These are phyloP conservation scores for Sphinx pinastri DNA, from an alignment of 2,888 invertebrate genomes.

Conservation along the genomic window DNA sequence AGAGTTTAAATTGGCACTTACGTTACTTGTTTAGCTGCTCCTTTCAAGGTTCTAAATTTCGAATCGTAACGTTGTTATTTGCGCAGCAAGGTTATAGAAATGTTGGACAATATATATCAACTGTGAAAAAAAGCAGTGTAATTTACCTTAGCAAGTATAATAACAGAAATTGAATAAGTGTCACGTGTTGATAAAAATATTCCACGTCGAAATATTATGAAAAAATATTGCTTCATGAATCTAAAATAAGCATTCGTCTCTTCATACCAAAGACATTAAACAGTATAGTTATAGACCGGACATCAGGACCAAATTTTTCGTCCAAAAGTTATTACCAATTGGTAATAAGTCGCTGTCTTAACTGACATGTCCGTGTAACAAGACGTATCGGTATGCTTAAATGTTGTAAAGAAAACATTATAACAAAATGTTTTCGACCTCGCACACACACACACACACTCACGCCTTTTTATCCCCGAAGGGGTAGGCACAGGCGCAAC, in stretches of 20 bases:
- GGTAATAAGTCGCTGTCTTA: too few relatives aligned
- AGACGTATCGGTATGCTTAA: too few relatives aligned
- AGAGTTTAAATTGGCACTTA: neutral
- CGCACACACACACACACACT: too few relatives aligned
- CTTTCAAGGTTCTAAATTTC: constrained; percentile 10
- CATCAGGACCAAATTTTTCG: too few relatives aligned
- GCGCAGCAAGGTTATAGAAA: neutral
- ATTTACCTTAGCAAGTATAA: neutral
- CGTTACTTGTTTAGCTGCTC: neutral
- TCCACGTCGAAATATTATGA: neutral
- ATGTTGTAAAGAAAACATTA: too few relatives aligned
- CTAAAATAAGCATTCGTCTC: neutral
- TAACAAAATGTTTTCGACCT: too few relatives aligned
- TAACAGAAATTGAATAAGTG: neutral
- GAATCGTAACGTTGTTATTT: constrained; percentile 11
- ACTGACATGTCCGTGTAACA: too few relatives aligned
- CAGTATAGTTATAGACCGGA: too few relatives aligned
- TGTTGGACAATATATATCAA: neutral
- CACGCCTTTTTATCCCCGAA: too few relatives aligned
- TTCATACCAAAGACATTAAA: too few relatives aligned
- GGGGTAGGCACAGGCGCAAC: too few relatives aligned
- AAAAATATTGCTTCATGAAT: neutral
- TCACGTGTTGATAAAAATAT: neutral
- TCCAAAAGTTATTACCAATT: too few relatives aligned
- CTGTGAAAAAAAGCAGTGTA: neutral